Evolutionary conservation across 2,797 vertebrate genomes (phyloP).

Genomic region (Chiloscyllium punctatum): DNA sequence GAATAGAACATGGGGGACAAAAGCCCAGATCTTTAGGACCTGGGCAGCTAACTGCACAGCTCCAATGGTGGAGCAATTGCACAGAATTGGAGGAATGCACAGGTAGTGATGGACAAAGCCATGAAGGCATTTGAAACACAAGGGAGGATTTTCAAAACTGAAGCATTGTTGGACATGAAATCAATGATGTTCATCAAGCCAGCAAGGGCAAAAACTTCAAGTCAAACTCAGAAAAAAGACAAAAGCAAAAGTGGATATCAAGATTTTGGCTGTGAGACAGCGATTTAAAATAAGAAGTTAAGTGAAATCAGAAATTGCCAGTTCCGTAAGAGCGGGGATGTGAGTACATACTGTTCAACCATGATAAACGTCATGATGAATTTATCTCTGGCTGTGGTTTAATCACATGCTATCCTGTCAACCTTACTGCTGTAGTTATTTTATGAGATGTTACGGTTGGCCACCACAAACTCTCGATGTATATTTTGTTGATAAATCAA

Average conservation of each 20-base stretch:
- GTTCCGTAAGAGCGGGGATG: neutral
- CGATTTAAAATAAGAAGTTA: neutral
- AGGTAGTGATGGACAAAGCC: neutral
- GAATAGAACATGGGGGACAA: no score
- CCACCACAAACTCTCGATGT: neutral
- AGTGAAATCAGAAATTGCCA: neutral
- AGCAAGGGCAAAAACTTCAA: neutral
- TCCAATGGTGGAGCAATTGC: neutral
- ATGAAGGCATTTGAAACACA: neutral
- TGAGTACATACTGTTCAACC: neutral
- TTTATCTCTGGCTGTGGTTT: neutral
- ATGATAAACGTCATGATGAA: neutral
- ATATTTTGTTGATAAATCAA: slow-evolving; percentile 2
- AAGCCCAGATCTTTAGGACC: neutral
- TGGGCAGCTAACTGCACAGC: no score
- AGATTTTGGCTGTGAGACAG: neutral
- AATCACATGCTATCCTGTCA: neutral
- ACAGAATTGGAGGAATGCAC: neutral
- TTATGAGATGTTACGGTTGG: neutral
- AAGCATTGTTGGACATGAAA: neutral
- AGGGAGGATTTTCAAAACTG: neutral
- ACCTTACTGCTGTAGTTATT: neutral
- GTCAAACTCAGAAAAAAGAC: neutral
- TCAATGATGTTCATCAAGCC: neutral
- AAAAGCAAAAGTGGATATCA: neutral